Evolutionary conservation across 2,888 invertebrate species (phyloP).

Genomic region (Sesamia inferens): DNA sequence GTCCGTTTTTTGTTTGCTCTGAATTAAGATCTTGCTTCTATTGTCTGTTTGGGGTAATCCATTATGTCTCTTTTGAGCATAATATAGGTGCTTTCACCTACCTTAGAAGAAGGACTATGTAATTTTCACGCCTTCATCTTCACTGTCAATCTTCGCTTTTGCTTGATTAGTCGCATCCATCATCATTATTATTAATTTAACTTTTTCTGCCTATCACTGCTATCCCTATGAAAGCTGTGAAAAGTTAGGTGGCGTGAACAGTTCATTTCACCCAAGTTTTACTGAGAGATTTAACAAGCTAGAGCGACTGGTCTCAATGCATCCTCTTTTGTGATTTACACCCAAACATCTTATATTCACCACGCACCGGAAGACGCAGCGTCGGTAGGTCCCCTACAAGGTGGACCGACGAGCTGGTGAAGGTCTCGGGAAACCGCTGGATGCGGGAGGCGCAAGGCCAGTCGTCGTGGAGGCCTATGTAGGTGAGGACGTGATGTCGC

Average conservation of each 20-base stretch:
- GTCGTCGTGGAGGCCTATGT: no score
- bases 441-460: no score
- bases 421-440: no score
- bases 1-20: conserved; percentile 44
- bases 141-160: background rate
- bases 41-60: conserved; percentile 20
- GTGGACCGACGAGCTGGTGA: no score
- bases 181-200: background rate
- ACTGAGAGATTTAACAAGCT: background rate
- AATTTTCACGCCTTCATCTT: background rate
- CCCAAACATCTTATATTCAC: background rate
- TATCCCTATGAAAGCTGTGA: background rate
- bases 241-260: background rate
- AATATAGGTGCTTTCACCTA: background rate
- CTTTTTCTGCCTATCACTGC: background rate
- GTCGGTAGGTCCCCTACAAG: no score
- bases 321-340: background rate
- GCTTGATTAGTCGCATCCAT: background rate
- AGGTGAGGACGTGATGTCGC: no score
- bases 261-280: background rate
- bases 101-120: background rate
- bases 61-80: background rate
- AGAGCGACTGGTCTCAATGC: background rate
- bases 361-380: no score
- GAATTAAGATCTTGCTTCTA: conserved; percentile 37